A percentile compares a stretch with the other conserved stretches of the same genome.
phyloP scores from a whole-genome alignment of 2,113 vertebrate genomes.

The Atherinomorus stipes region DNA sequence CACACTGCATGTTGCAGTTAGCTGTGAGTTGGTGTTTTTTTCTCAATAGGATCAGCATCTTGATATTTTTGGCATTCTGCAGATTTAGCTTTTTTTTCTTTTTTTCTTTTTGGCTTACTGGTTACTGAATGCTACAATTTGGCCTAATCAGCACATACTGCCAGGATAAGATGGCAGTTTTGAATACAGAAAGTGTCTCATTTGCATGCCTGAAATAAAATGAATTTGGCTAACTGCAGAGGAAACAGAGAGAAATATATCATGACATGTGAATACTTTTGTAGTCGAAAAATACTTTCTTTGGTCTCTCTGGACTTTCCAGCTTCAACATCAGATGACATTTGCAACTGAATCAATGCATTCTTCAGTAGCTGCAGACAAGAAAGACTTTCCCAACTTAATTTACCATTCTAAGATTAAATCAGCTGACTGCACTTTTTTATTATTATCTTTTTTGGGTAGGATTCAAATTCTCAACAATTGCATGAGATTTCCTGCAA shows the following conservation, averaged over 20 bases:
- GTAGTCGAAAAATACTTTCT: not conserved
- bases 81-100: not conserved
- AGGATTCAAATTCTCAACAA: not conserved
- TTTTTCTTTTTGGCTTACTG: no score
- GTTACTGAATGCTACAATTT: not conserved
- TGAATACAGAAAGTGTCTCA: not conserved
- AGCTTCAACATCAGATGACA: not conserved
- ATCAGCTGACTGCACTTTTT: not conserved
- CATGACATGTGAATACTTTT: constrained; percentile 25
- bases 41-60: no score
- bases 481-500: not conserved
- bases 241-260: constrained; percentile 34
- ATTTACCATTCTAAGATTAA: not conserved
- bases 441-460: not conserved
- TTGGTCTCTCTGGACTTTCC: not conserved
- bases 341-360: not conserved
- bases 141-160: not conserved
- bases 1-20: no score
- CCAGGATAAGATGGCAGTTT: not conserved
- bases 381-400: not conserved
- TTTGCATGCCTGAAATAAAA: constrained; percentile 65
- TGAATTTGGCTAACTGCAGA: constrained; percentile 44
- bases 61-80: no score
- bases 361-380: not conserved
- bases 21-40: not conserved